phyloP scores from a whole-genome alignment of 2,113 vertebrate genomes.

The Seriola quinqueradiata region DNA sequence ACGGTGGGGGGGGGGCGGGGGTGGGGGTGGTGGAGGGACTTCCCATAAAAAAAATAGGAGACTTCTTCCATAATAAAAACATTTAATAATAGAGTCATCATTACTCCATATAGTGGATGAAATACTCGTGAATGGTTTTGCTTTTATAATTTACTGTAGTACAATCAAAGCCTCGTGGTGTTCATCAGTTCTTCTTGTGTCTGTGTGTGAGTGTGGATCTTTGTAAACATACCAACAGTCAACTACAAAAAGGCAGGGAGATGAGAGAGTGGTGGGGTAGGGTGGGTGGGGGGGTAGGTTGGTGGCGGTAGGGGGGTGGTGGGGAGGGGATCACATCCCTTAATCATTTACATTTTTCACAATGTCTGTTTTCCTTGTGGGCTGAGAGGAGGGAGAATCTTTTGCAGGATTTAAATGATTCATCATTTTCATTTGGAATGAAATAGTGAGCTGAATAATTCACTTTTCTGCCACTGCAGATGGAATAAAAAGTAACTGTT shows the following conservation, averaged over 20 bases:
- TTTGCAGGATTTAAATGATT: slow-evolving; percentile 84
- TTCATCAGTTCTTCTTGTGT: slow-evolving; percentile 55
- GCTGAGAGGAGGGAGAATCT: slow-evolving; percentile 70
- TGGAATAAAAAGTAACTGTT: slow-evolving; percentile 78
- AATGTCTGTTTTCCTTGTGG: slow-evolving; percentile 76
- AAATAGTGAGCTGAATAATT: slow-evolving; percentile 83
- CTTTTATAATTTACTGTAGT: slow-evolving; percentile 64
- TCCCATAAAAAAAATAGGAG: slow-evolving; percentile 43
- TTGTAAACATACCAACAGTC: slow-evolving; percentile 75
- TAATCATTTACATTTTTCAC: slow-evolving; percentile 76
- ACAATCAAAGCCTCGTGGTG: slow-evolving; percentile 75
- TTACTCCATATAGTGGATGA: slow-evolving; percentile 31
- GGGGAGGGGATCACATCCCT: slow-evolving; percentile 50
- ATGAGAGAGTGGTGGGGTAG: not conserved
- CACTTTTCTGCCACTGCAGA: slow-evolving; percentile 74
- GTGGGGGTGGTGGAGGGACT: not conserved
- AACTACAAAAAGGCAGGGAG: slow-evolving; percentile 54
- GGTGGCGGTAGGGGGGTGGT: not conserved
- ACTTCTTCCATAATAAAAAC: slow-evolving; percentile 61
- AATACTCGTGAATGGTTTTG: slow-evolving; percentile 37
- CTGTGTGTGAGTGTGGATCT: slow-evolving; percentile 49
- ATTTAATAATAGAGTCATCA: slow-evolving; percentile 35
- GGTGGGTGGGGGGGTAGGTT: not conserved
- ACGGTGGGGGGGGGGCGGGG: not conserved
- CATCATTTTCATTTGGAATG: slow-evolving; percentile 81